Evolutionary conservation across 92 coral and sea anemone species (phyloP).

Genomic region (Phenganax subtilis): DNA sequence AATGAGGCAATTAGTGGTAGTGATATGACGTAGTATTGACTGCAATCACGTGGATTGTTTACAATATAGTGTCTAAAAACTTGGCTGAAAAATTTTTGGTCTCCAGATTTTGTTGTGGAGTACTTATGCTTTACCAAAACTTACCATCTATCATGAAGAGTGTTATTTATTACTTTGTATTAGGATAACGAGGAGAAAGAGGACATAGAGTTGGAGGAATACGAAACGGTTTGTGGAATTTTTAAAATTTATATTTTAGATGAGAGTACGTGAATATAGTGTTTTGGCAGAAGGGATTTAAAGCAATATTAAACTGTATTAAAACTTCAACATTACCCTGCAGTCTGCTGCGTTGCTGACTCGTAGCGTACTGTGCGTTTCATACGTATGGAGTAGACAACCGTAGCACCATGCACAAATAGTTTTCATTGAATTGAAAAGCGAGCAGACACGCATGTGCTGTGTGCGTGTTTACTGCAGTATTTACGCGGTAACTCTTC

Average conservation of each 20-base stretch:
- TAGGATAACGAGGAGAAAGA: conserved; percentile 53
- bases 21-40: no score
- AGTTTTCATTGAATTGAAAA: no score
- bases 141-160: background rate
- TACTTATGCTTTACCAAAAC: background rate
- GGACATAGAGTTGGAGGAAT: conserved; percentile 77
- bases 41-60: no score
- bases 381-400: no score
- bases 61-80: no score
- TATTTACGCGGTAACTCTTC: background rate
- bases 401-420: no score
- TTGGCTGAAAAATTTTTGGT: no score
- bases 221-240: conserved; percentile 64
- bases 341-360: no score
- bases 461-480: background rate
- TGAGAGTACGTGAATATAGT: background rate
- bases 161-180: background rate
- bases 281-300: background rate
- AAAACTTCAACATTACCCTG: background rate
- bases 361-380: no score
- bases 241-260: background rate
- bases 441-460: no score
- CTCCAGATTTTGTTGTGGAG: background rate
- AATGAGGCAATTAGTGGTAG: no score
- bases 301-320: background rate